Evolutionary conservation across 1,140 invertebrate species (phyloP).

Genomic region (Pteromalus puparum): DNA sequence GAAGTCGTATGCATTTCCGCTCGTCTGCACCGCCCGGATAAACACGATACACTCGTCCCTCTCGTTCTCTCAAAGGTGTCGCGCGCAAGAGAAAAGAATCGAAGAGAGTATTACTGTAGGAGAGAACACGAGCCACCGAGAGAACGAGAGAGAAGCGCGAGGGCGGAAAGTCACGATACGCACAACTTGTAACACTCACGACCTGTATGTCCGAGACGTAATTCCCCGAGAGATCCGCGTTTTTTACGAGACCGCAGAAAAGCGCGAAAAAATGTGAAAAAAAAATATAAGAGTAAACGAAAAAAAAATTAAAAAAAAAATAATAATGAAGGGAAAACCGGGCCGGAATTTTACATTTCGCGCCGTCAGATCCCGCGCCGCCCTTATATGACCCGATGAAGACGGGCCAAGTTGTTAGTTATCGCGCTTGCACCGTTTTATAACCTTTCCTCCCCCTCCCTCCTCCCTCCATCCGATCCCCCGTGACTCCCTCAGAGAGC

Average conservation of each 20-base stretch:
- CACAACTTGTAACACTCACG: slow-evolving; percentile 54
- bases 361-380: background rate
- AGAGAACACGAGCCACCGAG: background rate
- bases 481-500: background rate
- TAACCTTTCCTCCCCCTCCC: slow-evolving; percentile 8
- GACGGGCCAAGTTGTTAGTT: slow-evolving; percentile 31
- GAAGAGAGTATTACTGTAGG: no score
- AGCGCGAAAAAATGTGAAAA: slow-evolving; percentile 26
- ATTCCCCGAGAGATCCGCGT: slow-evolving; percentile 31
- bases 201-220: slow-evolving; percentile 21
- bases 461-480: background rate
- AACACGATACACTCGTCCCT: background rate
- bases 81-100: background rate
- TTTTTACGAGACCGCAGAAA: slow-evolving; percentile 29
- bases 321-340: background rate
- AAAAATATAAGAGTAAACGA: background rate
- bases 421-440: slow-evolving; percentile 36
- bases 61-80: background rate
- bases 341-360: slow-evolving; percentile 1
- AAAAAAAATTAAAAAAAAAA: background rate
- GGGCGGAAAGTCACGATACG: slow-evolving; percentile 53
- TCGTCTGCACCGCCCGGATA: slow-evolving; percentile 24
- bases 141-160: slow-evolving; percentile 14
- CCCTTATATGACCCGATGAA: background rate
- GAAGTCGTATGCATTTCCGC: slow-evolving; percentile 8